Conservation (phyloP, 2,888 invertebrate genomes). For the Calameuta pallipes region DNA sequence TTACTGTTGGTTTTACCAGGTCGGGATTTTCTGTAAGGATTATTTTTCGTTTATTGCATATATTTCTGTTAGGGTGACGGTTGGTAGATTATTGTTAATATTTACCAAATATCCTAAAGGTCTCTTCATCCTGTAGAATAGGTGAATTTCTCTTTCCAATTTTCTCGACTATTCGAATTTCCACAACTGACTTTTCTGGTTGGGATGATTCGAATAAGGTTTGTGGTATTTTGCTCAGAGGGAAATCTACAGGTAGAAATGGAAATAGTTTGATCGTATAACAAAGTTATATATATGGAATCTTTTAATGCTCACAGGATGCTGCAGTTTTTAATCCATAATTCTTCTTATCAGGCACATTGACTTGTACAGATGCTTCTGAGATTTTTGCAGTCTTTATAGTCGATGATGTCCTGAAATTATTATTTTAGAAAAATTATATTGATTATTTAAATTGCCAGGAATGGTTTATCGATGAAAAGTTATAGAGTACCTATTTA, state of each 20-base stretch:
- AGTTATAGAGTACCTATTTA: conserved; percentile 33
- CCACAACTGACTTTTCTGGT: conserved; percentile 56
- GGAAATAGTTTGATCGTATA: neutral
- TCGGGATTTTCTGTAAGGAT: conserved; percentile 57
- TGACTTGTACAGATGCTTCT: conserved; percentile 12
- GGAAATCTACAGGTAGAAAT: conserved; percentile 37
- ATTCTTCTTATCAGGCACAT: conserved; percentile 5
- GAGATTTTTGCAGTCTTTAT: conserved; percentile 16
- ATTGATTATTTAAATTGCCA: neutral
- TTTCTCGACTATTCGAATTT: conserved; percentile 56
- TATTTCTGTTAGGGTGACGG: neutral
- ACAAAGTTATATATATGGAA: neutral
- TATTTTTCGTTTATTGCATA: neutral
- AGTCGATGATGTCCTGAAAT: conserved; percentile 16
- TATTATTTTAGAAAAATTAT: neutral
- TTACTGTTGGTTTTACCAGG: conserved; percentile 57
- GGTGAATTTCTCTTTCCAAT: conserved; percentile 58
- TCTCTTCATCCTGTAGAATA: conserved; percentile 58
- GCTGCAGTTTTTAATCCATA: conserved; percentile 11
- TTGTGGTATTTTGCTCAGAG: conserved; percentile 50
- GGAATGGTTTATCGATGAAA: neutral
- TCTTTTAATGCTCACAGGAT: neutral
- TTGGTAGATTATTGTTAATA: neutral
- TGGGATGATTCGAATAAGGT: conserved; percentile 48
- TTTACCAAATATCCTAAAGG: conserved; percentile 58